phyloP scores from a whole-genome alignment of 2,113 vertebrate species.

The Gymnocephalus cernua region DNA sequence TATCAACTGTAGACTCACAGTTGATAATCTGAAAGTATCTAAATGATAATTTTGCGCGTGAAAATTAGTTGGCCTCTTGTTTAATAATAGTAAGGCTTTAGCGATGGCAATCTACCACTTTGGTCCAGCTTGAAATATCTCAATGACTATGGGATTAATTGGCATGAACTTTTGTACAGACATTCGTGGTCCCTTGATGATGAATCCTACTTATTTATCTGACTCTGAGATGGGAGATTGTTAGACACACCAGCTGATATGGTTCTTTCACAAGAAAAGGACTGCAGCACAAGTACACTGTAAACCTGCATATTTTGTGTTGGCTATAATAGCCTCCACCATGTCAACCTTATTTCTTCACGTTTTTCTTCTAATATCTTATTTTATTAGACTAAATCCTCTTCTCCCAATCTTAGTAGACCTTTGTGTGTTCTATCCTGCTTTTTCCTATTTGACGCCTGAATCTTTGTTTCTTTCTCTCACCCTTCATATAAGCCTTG shows the following conservation, averaged over 20 bases:
- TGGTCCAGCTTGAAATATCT: background rate
- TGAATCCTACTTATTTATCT: background rate
- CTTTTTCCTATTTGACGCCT: background rate
- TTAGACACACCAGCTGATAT: background rate
- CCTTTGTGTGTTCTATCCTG: background rate
- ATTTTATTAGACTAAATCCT: background rate
- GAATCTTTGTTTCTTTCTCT: slow-evolving; percentile 27
- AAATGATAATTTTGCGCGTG: background rate
- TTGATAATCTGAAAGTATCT: background rate
- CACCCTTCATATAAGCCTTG: slow-evolving; percentile 11
- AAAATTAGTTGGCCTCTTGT: background rate
- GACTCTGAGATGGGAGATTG: background rate
- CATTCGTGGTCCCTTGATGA: background rate
- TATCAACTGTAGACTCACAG: background rate
- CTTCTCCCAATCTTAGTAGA: background rate
- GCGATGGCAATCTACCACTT: background rate
- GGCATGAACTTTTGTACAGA: background rate
- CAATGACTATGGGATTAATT: background rate
- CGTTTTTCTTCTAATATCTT: background rate
- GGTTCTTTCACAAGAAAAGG: background rate
- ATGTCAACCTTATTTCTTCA: no score
- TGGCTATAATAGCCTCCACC: background rate
- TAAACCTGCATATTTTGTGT: background rate
- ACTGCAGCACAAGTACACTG: background rate
- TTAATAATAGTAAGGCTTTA: background rate